Conservation (phyloP, 2,888 invertebrate genomes). For the Drosophila stalkeri region DNA sequence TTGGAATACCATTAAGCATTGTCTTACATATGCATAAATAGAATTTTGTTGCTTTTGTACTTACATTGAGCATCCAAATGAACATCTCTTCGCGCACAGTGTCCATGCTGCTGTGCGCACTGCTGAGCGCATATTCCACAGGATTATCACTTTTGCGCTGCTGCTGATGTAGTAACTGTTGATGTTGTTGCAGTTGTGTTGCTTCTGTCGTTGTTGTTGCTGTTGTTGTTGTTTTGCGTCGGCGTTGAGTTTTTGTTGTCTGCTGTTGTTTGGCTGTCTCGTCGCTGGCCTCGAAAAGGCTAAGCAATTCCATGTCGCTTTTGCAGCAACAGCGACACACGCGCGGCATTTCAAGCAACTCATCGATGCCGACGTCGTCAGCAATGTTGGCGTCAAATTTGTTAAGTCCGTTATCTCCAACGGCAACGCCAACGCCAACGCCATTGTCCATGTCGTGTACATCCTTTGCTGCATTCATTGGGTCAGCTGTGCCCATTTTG, state of each 20-base stretch:
- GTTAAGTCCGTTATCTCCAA: background rate
- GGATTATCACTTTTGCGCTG: slow-evolving; percentile 65
- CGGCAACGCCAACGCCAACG: too few species aligned
- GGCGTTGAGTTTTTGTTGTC: slow-evolving; percentile 26
- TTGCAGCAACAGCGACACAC: slow-evolving; percentile 69
- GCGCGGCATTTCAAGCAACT: slow-evolving; percentile 50
- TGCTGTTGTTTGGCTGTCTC: slow-evolving; percentile 15
- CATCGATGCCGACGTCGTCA: slow-evolving; percentile 6
- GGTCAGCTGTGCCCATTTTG: slow-evolving; percentile 27
- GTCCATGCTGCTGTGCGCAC: slow-evolving; percentile 65
- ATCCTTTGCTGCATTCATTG: slow-evolving; percentile 12
- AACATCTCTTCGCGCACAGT: slow-evolving; percentile 69
- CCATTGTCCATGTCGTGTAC: background rate
- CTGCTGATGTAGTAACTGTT: background rate
- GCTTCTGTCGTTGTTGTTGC: background rate
- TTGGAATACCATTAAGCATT: background rate
- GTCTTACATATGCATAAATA: background rate
- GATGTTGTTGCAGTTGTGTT: slow-evolving; percentile 20
- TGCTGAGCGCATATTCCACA: slow-evolving; percentile 65
- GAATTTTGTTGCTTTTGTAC: slow-evolving; percentile 27
- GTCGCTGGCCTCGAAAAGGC: slow-evolving; percentile 50
- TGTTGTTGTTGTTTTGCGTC: slow-evolving; percentile 13
- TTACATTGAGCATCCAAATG: slow-evolving; percentile 71
- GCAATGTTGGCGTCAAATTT: slow-evolving; percentile 11
- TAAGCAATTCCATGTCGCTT: slow-evolving; percentile 53